A percentile compares a stretch with the other conserved stretches of the same genome.
Conservation (phyloP, 2,888 invertebrate species). For the Amphipoea oculea region DNA sequence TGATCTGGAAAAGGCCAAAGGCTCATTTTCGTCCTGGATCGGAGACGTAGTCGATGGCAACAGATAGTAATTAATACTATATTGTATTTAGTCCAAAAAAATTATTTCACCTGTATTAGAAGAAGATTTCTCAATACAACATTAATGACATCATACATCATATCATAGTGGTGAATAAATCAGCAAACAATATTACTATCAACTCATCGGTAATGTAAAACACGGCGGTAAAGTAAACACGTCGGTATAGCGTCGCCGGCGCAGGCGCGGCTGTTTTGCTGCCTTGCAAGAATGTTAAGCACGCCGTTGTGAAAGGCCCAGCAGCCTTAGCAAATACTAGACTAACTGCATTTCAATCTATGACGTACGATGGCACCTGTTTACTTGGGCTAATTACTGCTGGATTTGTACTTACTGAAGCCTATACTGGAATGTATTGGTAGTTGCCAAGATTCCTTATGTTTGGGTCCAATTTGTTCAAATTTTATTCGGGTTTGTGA, state of each 20-base stretch:
- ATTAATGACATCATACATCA: neutral
- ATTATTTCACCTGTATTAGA: neutral
- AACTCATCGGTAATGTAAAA: constrained; percentile 22
- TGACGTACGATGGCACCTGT: constrained; percentile 67
- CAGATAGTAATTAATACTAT: neutral
- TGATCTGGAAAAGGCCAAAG: neutral
- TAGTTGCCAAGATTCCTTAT: neutral
- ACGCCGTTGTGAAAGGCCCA: constrained; percentile 79
- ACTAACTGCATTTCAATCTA: constrained; percentile 69
- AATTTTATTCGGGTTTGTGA: neutral
- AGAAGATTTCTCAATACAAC: neutral
- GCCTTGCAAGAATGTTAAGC: constrained; percentile 72
- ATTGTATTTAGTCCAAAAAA: neutral
- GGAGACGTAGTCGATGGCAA: neutral
- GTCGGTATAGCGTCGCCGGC: constrained; percentile 6
- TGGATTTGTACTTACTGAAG: constrained; percentile 5
- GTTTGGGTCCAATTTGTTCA: neutral
- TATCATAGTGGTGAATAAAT: neutral
- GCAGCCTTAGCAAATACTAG: constrained; percentile 69
- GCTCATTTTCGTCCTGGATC: neutral
- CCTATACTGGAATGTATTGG: neutral
- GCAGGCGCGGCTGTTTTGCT: constrained; percentile 62
- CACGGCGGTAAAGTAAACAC: constrained; percentile 33
- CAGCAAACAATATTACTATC: constrained; percentile 10
- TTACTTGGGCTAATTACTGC: constrained; percentile 52